These are phyloP conservation scores for Carcharodon carcharias DNA, from an alignment of 2,797 vertebrate genomes.

Conservation along the genomic window DNA sequence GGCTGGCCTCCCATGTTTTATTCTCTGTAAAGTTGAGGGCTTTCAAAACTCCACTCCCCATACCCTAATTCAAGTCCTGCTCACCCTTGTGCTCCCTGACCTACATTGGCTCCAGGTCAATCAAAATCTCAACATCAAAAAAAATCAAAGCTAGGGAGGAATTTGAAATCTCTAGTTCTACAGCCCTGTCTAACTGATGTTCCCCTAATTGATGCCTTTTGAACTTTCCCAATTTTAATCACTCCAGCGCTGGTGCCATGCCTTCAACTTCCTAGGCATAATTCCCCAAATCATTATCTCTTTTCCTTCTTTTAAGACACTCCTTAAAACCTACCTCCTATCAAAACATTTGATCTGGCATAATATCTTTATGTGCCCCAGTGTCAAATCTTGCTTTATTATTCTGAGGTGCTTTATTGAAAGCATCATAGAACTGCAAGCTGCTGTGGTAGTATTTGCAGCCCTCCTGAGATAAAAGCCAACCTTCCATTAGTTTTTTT, in stretches of 20 bases:
- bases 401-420: background rate
- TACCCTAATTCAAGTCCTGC: background rate
- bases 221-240: too few species aligned
- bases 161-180: background rate
- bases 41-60: background rate
- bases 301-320: background rate
- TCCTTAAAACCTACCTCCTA: background rate
- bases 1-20: background rate
- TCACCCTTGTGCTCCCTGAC: background rate
- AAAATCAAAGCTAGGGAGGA: too few species aligned
- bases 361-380: background rate
- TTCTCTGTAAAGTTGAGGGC: background rate
- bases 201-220: background rate
- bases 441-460: background rate
- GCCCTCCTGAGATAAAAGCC: background rate
- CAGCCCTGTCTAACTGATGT: background rate
- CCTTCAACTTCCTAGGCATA: background rate
- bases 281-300: background rate
- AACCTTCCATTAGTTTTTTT: background rate
- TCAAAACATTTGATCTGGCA: background rate
- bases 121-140: background rate
- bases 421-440: background rate
- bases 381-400: background rate
- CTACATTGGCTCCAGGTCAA: background rate
- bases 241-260: background rate